Conservation (phyloP, 2,888 invertebrate genomes). For the Auanema freiburgensis region DNA sequence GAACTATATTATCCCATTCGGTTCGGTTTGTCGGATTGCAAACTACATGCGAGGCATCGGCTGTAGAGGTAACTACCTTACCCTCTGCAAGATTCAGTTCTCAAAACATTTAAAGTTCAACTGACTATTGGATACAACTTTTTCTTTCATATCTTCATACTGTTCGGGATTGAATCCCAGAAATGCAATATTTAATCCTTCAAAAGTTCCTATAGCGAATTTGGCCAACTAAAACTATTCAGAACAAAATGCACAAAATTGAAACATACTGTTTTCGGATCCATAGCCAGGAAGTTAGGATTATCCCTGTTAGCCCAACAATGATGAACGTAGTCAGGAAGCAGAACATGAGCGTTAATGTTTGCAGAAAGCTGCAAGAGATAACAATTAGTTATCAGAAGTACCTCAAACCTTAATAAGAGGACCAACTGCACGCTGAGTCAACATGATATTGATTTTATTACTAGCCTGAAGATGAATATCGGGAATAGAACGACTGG, state of each 20-base stretch:
- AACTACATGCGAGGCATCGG: slow-evolving; percentile 24
- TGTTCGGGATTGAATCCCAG: slow-evolving; percentile 19
- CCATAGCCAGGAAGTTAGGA: slow-evolving; percentile 9
- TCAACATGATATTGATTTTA: background rate
- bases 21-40: slow-evolving; percentile 16
- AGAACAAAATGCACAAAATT: background rate
- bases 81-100: slow-evolving; percentile 13
- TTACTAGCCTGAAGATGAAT: background rate
- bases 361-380: background rate
- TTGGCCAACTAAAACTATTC: slow-evolving; percentile 11
- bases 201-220: slow-evolving; percentile 20
- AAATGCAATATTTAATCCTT: slow-evolving; percentile 23
- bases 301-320: slow-evolving; percentile 8
- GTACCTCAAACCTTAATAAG: background rate
- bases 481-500: background rate
- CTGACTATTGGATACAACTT: slow-evolving; percentile 20
- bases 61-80: slow-evolving; percentile 7
- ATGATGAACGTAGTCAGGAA: slow-evolving; percentile 10
- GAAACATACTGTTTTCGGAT: slow-evolving; percentile 2
- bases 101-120: background rate
- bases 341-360: background rate
- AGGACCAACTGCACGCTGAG: background rate
- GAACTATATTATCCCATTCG: too few species aligned
- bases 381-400: background rate
- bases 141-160: slow-evolving; percentile 21